Percentiles rank a stretch among this genome's conserved stretches.
Conservation (phyloP, 2,797 vertebrate genomes). For the Anableps anableps region DNA sequence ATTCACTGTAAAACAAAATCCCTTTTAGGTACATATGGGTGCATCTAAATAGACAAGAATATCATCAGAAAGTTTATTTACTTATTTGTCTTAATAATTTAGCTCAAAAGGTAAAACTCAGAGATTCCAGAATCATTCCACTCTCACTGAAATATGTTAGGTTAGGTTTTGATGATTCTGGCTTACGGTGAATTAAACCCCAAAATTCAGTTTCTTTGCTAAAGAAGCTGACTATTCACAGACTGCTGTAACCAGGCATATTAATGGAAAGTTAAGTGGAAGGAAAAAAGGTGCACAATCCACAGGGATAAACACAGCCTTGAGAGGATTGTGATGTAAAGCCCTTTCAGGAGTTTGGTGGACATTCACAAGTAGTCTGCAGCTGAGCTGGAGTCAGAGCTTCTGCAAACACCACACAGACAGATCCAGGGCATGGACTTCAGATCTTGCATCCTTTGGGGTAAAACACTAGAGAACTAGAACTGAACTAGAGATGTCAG, state of each 20-base stretch:
- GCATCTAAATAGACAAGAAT: not conserved
- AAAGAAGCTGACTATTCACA: not conserved
- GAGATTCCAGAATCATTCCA: too few species aligned
- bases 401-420: too few species aligned
- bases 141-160: not conserved
- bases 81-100: not conserved
- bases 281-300: not conserved
- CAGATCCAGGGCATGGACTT: too few species aligned
- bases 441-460: too few species aligned
- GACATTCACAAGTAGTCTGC: not conserved
- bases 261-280: not conserved
- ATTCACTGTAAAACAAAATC: not conserved
- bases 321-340: not conserved
- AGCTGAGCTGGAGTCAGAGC: not conserved
- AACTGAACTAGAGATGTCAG: too few species aligned
- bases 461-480: too few species aligned
- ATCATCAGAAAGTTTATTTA: not conserved
- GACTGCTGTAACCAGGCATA: not conserved
- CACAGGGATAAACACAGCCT: not conserved
- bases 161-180: not conserved
- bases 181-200: not conserved
- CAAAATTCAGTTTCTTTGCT: not conserved
- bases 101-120: not conserved
- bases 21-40: not conserved
- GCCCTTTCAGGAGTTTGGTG: not conserved